These are phyloP conservation scores for Amorpha juglandis DNA, from an alignment of 2,888 invertebrate genomes.

Conservation along the genomic window DNA sequence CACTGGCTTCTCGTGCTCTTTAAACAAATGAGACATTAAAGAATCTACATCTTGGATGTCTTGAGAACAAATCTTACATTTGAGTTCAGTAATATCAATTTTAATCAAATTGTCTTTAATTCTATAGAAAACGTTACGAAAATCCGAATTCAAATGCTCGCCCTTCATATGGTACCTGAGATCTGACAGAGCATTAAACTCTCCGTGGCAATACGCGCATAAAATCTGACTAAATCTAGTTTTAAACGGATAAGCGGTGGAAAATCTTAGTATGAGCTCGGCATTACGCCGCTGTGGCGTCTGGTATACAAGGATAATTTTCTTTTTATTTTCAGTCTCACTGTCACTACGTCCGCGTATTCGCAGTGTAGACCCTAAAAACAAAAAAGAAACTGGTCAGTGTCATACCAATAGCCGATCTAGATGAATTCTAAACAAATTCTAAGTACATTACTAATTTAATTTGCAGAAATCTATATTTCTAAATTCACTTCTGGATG, in stretches of 20 bases:
- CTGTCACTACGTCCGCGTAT: conserved; percentile 69
- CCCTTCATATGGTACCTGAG: conserved; percentile 68
- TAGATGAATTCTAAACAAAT: conserved; percentile 15
- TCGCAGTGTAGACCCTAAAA: conserved; percentile 80
- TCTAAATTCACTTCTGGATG: conserved; percentile 53
- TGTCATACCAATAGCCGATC: conserved; percentile 50
- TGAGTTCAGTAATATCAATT: conserved; percentile 73
- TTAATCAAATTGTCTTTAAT: conserved; percentile 74
- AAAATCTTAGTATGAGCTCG: conserved; percentile 71
- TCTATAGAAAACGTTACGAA: conserved; percentile 74
- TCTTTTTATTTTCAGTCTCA: conserved; percentile 70
- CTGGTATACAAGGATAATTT: conserved; percentile 76
- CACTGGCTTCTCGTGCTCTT: conserved; percentile 67
- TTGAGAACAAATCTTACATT: conserved; percentile 69
- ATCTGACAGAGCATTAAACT: conserved; percentile 60
- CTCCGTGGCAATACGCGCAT: conserved; percentile 74
- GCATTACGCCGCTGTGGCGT: conserved; percentile 76
- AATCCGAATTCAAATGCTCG: conserved; percentile 66
- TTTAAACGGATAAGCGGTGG: conserved; percentile 76
- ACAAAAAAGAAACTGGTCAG: conserved; percentile 79
- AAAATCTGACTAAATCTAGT: conserved; percentile 74
- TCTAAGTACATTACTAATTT: conserved; percentile 18
- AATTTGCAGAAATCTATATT: conserved; percentile 19
- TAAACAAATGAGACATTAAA: conserved; percentile 69
- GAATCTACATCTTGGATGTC: conserved; percentile 64